phyloP scores from a whole-genome alignment of 2,888 invertebrate genomes.

The Nineta flava region DNA sequence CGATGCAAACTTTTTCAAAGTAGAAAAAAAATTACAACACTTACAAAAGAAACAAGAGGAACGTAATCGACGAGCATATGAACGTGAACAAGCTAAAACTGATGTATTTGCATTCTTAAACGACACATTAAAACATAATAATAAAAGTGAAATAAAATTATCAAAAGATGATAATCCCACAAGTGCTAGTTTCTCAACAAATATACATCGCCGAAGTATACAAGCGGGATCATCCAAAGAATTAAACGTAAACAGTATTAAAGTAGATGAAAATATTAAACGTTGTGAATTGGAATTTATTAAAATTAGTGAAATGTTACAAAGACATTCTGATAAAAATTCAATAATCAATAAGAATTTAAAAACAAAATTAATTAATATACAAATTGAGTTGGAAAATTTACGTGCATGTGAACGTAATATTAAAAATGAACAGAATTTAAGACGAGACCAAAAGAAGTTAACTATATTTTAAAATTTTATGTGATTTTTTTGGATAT shows the following conservation, averaged over 20 bases:
- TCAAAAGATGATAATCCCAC: conserved; percentile 13
- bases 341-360: conserved; percentile 43
- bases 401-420: conserved; percentile 43
- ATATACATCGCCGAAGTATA: conserved; percentile 18
- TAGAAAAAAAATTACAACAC: conserved; percentile 49
- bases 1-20: conserved; percentile 52
- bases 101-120: conserved; percentile 70
- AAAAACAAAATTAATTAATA: conserved; percentile 39
- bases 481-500: conserved; percentile 11
- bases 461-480: conserved; percentile 54
- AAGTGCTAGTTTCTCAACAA: conserved; percentile 17
- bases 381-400: conserved; percentile 40
- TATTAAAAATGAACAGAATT: conserved; percentile 51
- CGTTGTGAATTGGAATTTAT: conserved; percentile 48
- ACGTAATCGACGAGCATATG: conserved; percentile 44
- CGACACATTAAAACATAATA: conserved; percentile 18
- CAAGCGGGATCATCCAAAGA: conserved; percentile 39
- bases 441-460: conserved; percentile 57
- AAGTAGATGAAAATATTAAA: conserved; percentile 53
- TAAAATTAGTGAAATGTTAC: conserved; percentile 46
- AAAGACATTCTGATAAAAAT: conserved; percentile 39
- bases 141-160: conserved; percentile 3
- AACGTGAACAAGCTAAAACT: conserved; percentile 40
- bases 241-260: conserved; percentile 56
- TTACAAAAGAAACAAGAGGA: conserved; percentile 47